Evolutionary conservation across 2,113 vertebrate genomes (phyloP), one percentile per base, ranked within the genome.

Genomic region (Edolisoma coerulescens): DNA sequence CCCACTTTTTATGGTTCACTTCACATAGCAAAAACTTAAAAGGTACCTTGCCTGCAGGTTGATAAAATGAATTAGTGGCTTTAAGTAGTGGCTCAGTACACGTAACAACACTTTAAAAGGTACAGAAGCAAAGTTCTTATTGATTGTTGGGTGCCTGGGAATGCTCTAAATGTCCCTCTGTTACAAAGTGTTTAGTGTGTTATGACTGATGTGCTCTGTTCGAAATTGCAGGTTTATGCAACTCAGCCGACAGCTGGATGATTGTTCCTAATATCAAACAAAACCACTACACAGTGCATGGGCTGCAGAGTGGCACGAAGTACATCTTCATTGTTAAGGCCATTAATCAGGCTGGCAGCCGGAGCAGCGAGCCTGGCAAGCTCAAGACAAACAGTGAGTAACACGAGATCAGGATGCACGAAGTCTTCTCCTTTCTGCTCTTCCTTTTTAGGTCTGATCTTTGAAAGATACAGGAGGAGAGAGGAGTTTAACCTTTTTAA

Each of bases 201-300:
- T 78, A 32, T 33, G 86, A 96, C 86, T 81, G 49, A 94, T 64
- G 28, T 44, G 30, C 96, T 96, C 93, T 87, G 27, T 96, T 97
- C 94, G 61, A 77, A 94, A 96, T 79, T 94, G 77, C 98, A 99
- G 99, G 99, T 98, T 98, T 99, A 96, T 99, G 99, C 96, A 99
- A 99, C 97, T 99, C 99, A 11, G 98, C 99, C 39, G 99, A 99
- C 95, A 99, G 99, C 98, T 99, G 99, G 99, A 99, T 99, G 99
- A 99, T 99, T 83, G 99, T 99, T 83, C 99, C 99, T 85, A 99
- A 99, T 97, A 99, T 99, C 96, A 99, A 99, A 94, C 99, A 99
- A 95, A 99, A 99, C 96, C 99, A 99, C 98, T 99, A 99, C 98
- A 99, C 99, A 0, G 99, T 99, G 89, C 99, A 99, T 0, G 99